A percentile compares a stretch with the other conserved stretches of the same genome.
These are phyloP conservation scores for Epiblema foenella DNA, from an alignment of 2,888 invertebrate genomes.

Conservation along the genomic window DNA sequence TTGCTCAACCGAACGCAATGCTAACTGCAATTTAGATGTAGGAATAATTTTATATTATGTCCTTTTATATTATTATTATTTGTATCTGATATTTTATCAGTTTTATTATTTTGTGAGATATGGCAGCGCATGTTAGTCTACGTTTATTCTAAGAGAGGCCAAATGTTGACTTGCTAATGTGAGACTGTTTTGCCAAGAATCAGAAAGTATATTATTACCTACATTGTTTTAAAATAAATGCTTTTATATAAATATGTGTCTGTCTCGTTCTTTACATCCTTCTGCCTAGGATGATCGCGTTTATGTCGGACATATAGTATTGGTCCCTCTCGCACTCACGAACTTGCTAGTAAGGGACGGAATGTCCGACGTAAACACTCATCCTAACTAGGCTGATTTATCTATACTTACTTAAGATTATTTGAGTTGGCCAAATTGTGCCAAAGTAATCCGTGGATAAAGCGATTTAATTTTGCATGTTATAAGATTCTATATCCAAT, in stretches of 20 bases:
- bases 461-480: too few relatives aligned
- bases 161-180: slow-evolving; percentile 86
- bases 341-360: too few relatives aligned
- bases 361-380: too few relatives aligned
- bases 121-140: slow-evolving; percentile 84
- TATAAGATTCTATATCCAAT: too few relatives aligned
- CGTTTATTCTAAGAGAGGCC: slow-evolving; percentile 84
- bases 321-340: too few relatives aligned
- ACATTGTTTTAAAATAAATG: slow-evolving; percentile 86
- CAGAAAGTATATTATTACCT: slow-evolving; percentile 85
- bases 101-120: slow-evolving; percentile 81
- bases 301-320: too few relatives aligned
- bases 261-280: slow-evolving; percentile 1
- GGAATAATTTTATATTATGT: slow-evolving; percentile 77
- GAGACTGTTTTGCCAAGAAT: slow-evolving; percentile 86
- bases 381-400: too few relatives aligned
- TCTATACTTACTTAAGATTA: too few relatives aligned
- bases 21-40: slow-evolving; percentile 80
- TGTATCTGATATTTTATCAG: slow-evolving; percentile 74
- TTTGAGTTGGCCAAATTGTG: too few relatives aligned
- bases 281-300: too few relatives aligned
- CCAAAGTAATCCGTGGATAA: too few relatives aligned
- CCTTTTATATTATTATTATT: slow-evolving; percentile 76
- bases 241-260: slow-evolving; percentile 79
- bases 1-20: slow-evolving; percentile 84